Evolutionary conservation across 2,113 vertebrate species (phyloP), one percentile per base, ranked within the genome.

Genomic region (Pedionomus torquatus): DNA sequence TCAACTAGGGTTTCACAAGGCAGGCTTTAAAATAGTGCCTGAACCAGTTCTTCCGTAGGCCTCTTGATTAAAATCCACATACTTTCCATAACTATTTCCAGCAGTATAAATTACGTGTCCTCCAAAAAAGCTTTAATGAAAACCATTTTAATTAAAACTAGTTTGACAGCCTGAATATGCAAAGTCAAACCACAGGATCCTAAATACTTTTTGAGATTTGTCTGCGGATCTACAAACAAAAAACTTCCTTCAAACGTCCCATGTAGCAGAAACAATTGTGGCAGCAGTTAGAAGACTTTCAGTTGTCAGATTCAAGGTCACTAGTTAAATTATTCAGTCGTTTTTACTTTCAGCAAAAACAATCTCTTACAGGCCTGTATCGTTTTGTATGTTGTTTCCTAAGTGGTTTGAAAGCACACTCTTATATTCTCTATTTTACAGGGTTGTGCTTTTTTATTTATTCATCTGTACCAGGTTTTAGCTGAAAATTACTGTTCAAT

Each of bases 361-460:
- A 94, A 83, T 77, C 78, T 89, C 83, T 94, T 86, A 87, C 77
- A 95, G 79, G 96, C 95, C 96, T 97, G 68, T 97, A 91, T 60
- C 44, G 43, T 94, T 93, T 96, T 72, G 13, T 49, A 75, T 6
- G 4, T 80, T 79, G 60, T 66, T 97, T 96, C 83, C 76, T 87
- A 97, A 95, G 86, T 75, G 54, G 93, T 86, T 96, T 95, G 89
- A 58, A 92, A 97, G 96, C 90, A 95, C 89, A 95, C n/a, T 81
- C 87, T 96, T 89, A 76, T 23, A 87, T 55, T 95, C 61, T 91
- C 46, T 87, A 95, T 95, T 95, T 92, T 96, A 98, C 49, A 97
- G 61, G 20, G 68, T 95, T 98, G 97, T 98, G 96, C 97, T 98
- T 97, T 95, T 97, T 93, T 65, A 95, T 90, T 97, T 97, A 96